Evolutionary conservation across 2,113 vertebrate genomes (phyloP), one percentile per base, ranked within the genome.

Genomic region (Monopterus albus): DNA sequence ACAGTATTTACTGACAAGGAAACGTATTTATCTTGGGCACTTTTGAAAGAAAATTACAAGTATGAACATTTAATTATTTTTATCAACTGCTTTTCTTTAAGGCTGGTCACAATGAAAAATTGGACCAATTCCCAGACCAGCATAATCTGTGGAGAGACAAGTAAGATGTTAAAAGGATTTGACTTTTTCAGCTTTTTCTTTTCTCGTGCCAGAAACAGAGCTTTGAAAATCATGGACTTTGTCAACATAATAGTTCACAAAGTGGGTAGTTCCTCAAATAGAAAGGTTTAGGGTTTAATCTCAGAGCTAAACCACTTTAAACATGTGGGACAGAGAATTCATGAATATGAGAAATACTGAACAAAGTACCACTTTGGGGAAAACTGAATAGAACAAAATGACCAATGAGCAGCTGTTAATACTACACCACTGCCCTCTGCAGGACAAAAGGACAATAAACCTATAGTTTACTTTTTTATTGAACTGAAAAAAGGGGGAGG

Each of bases 341-440:
- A 40, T 65, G 63, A 64, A 77, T 58, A 20, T 47, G 26, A 49
- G 59, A 75, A 53, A 45, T 38, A 43, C 49, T 57, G 61, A 78
- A 65, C 60, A 79, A 69, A 66, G 50, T 25, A 11, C 6, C 51
- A 70, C 52, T 61, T 53, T n/a, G 18, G 36, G 35, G 43, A 72
- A 40, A 50, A 12, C 62, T 60, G 72, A 12, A 40, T 13, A 23
- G 21, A 62, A 23, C 20, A 14, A 58, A 75, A 59, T 20, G 26
- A 29, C 17, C 38, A 14, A 33, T 31, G 23, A 46, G 12, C 20
- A 13, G 42, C 18, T 15, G 29, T 65, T 64, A 10, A 59, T 66
- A 58, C 17, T 21, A 9, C 87, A 68, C 21, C 23, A 66, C 81
- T 86, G 87, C 81, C 81, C 76, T 39, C 88, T 87, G 79, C 64